Percentiles rank a stretch among this genome's conserved stretches.
Conservation (phyloP, 37 sponge, comb jelly and placozoan genomes). For the Eunapius fragilis region DNA sequence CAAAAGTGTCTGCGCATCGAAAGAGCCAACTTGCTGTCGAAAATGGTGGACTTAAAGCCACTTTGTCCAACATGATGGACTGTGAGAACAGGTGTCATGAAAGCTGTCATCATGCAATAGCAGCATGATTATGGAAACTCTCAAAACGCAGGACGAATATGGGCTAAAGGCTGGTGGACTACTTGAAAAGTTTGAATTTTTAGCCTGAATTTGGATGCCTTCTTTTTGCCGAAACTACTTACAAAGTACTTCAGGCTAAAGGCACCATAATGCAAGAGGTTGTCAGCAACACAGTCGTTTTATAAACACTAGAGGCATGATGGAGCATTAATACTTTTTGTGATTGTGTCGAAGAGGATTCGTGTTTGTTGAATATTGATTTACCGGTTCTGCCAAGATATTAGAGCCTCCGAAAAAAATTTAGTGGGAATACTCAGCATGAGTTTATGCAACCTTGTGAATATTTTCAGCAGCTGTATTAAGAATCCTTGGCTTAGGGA, state of each 20-base stretch:
- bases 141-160: slow-evolving; percentile 65
- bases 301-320: slow-evolving; percentile 34
- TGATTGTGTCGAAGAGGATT: no score
- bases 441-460: no score
- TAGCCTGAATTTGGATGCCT: slow-evolving; percentile 46
- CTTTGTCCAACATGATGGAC: slow-evolving; percentile 73
- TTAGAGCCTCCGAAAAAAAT: no score
- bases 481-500: no score
- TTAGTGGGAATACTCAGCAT: no score
- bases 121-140: slow-evolving; percentile 24
- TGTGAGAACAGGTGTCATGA: slow-evolving; percentile 47
- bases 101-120: slow-evolving; percentile 46
- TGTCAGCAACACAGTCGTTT: slow-evolving; percentile 20
- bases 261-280: slow-evolving; percentile 56
- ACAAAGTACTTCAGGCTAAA: slow-evolving; percentile 5
- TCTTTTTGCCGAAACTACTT: slow-evolving; percentile 20
- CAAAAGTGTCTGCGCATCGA: no score
- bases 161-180: slow-evolving; percentile 62
- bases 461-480: no score
- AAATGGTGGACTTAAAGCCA: no score
- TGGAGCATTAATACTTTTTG: slow-evolving; percentile 37
- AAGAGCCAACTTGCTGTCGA: no score
- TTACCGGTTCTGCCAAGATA: no score
- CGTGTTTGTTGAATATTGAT: no score
- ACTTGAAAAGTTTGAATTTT: slow-evolving; percentile 59